phyloP scores from a whole-genome alignment of 2,113 vertebrate genomes.

The Oryzias woworae region DNA sequence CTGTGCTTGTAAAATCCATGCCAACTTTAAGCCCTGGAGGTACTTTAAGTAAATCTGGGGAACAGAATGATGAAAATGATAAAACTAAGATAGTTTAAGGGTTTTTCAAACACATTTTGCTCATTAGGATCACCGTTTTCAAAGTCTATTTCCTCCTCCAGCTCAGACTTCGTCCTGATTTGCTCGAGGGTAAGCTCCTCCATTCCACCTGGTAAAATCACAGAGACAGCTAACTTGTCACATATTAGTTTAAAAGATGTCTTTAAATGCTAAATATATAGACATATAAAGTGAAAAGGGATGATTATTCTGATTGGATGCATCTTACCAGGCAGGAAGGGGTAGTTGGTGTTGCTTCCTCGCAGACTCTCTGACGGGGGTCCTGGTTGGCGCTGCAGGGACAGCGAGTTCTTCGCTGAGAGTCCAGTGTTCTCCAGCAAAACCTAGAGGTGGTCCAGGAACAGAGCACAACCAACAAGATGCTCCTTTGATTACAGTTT shows the following conservation, averaged over 20 bases:
- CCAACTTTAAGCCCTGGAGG: constrained; percentile 86
- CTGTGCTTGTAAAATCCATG: constrained; percentile 83
- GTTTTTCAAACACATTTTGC: not conserved
- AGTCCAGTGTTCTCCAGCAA: constrained; percentile 83
- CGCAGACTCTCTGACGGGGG: constrained; percentile 83
- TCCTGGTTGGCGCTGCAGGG: constrained; percentile 85
- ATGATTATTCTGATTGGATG: not conserved
- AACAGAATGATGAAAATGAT: not conserved
- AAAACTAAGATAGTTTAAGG: not conserved
- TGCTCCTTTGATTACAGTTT: not conserved
- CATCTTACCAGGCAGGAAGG: constrained; percentile 84
- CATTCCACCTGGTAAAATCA: constrained; percentile 80
- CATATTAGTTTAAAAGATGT: not conserved
- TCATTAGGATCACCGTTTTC: constrained; percentile 76
- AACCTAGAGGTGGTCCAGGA: constrained; percentile 67
- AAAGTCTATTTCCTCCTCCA: constrained; percentile 87
- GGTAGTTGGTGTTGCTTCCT: constrained; percentile 88
- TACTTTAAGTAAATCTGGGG: constrained; percentile 80
- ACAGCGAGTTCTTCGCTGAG: constrained; percentile 88
- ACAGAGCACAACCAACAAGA: not conserved
- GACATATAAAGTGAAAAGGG: not conserved
- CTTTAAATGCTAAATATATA: not conserved
- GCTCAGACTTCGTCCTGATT: constrained; percentile 77
- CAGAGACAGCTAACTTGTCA: not conserved
- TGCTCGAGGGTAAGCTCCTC: constrained; percentile 87